Percentiles rank a stretch among this genome's conserved stretches.
These are phyloP conservation scores for Halisarca cf. caerulea DNA, from an alignment of 37 sponge, comb jelly and placozoan genomes.

Conservation along the genomic window DNA sequence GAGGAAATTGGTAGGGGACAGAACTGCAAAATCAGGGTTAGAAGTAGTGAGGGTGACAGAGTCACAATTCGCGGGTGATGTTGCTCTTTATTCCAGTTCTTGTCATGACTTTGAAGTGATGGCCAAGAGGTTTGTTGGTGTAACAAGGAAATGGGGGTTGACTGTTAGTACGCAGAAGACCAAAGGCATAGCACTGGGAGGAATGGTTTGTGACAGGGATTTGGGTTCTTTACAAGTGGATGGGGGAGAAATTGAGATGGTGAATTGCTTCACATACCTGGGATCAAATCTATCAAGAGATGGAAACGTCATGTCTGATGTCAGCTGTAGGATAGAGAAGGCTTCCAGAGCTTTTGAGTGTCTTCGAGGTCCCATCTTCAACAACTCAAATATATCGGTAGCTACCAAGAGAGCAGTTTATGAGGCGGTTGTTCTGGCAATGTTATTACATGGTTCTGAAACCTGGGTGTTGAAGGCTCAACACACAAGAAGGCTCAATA, in stretches of 20 bases:
- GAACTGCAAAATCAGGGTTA: slow-evolving; percentile 32
- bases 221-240: not conserved
- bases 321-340: not conserved
- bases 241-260: too few relatives aligned
- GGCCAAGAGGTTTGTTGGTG: slow-evolving; percentile 1
- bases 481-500: slow-evolving; percentile 22
- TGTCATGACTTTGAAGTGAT: not conserved
- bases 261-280: too few relatives aligned
- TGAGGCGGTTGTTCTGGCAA: slow-evolving; percentile 8
- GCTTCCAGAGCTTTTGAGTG: slow-evolving; percentile 26
- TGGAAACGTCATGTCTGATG: not conserved
- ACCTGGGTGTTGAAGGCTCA: slow-evolving; percentile 7
- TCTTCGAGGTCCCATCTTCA: slow-evolving; percentile 1
- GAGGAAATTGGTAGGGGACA: slow-evolving; percentile 45
- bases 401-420: slow-evolving; percentile 24
- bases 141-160: slow-evolving; percentile 20
- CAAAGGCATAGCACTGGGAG: not conserved
- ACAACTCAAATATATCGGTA: slow-evolving; percentile 1
- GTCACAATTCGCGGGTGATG: slow-evolving; percentile 35
- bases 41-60: slow-evolving; percentile 15
- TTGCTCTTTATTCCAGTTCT: slow-evolving; percentile 22
- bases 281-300: not conserved
- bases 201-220: not conserved
- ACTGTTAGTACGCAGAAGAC: slow-evolving; percentile 29
- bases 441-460: slow-evolving; percentile 23